Conservation (phyloP, 2,113 vertebrate genomes). For the Pseudorhombus dupliciocellatus region DNA sequence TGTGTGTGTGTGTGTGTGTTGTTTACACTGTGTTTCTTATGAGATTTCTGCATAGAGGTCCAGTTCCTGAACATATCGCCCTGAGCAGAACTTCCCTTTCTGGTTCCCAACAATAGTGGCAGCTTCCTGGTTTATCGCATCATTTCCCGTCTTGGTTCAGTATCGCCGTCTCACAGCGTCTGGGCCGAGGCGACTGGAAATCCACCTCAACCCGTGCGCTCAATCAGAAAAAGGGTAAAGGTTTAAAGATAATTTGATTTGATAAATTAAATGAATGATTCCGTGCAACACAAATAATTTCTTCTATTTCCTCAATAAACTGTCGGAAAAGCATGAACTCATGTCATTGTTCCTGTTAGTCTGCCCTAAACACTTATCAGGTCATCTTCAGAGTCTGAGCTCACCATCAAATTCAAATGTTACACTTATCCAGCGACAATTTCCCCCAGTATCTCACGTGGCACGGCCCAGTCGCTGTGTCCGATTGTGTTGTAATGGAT, state of each 20-base stretch:
- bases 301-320: background rate
- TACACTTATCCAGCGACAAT: slow-evolving; percentile 12
- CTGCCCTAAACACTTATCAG: background rate
- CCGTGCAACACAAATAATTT: background rate
- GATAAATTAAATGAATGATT: slow-evolving; percentile 9
- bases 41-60: slow-evolving; percentile 43
- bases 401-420: slow-evolving; percentile 32
- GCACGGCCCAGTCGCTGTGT: background rate
- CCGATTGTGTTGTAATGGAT: background rate
- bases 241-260: slow-evolving; percentile 26
- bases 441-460: background rate
- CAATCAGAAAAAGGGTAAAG: slow-evolving; percentile 30
- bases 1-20: slow-evolving; percentile 14
- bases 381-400: slow-evolving; percentile 20
- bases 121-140: slow-evolving; percentile 76
- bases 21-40: slow-evolving; percentile 17
- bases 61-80: slow-evolving; percentile 67
- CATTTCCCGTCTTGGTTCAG: slow-evolving; percentile 74
- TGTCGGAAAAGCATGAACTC: slow-evolving; percentile 17
- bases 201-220: slow-evolving; percentile 2
- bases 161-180: slow-evolving; percentile 55
- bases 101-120: slow-evolving; percentile 75
- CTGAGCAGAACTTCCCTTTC: slow-evolving; percentile 71
- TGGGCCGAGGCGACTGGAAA: slow-evolving; percentile 40
- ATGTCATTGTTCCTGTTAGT: background rate